A percentile compares a stretch with the other conserved stretches of the same genome.
Evolutionary conservation across 2,888 invertebrate genomes (phyloP).

Genomic region (Iphiclides podalirius): DNA sequence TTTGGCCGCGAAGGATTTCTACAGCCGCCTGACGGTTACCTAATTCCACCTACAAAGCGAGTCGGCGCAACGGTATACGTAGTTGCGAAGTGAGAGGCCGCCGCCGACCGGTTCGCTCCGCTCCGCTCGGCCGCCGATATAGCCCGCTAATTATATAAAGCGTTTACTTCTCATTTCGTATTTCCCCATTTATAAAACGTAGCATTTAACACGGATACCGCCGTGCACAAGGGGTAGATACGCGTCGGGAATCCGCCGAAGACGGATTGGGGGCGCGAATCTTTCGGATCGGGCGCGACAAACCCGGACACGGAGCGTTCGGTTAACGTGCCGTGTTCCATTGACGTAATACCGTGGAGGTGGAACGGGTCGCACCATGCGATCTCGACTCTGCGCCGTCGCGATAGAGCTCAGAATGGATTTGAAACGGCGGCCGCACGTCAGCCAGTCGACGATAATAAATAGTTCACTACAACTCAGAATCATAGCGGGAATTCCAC

Average conservation of each 20-base stretch:
- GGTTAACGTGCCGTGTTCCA: constrained; percentile 73
- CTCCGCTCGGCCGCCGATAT: constrained; percentile 58
- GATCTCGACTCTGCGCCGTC: constrained; percentile 56
- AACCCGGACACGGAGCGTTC: constrained; percentile 71
- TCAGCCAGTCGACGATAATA: constrained; percentile 70
- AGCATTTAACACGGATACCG: too few relatives aligned
- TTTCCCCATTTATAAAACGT: too few relatives aligned
- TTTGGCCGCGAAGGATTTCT: constrained; percentile 49
- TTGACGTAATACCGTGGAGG: constrained; percentile 75
- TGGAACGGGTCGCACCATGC: constrained; percentile 47
- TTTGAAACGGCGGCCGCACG: constrained; percentile 46
- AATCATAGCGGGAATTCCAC: constrained; percentile 77
- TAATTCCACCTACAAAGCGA: constrained; percentile 69
- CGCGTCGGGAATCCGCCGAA: constrained; percentile 40
- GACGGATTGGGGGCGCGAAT: too few relatives aligned
- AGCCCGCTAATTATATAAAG: constrained; percentile 32
- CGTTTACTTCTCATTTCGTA: background rate
- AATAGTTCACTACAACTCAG: constrained; percentile 73
- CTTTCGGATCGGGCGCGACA: constrained; percentile 44
- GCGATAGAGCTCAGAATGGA: constrained; percentile 46
- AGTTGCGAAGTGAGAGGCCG: constrained; percentile 43
- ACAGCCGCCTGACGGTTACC: constrained; percentile 69
- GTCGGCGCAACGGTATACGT: background rate
- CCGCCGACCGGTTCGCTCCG: constrained; percentile 71
- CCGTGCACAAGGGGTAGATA: background rate